A percentile compares a stretch with the other conserved stretches of the same genome.
These are phyloP conservation scores for Littorina saxatilis DNA, from an alignment of 1,140 invertebrate genomes.

Conservation along the genomic window DNA sequence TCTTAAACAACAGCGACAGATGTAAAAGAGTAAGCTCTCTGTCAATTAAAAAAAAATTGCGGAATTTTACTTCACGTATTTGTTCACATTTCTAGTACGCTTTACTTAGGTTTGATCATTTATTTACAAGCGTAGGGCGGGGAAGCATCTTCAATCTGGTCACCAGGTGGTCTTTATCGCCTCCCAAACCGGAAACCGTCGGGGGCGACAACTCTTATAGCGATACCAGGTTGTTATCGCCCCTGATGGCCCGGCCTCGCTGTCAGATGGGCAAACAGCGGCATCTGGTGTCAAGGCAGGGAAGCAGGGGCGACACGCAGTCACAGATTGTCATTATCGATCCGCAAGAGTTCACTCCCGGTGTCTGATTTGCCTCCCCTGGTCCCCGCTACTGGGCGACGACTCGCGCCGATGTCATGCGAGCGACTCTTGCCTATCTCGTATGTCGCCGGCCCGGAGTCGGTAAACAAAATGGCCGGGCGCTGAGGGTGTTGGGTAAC, in stretches of 20 bases:
- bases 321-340: background rate
- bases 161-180: no score
- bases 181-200: background rate
- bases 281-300: background rate
- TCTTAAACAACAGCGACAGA: no score
- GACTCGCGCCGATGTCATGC: background rate
- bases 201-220: background rate
- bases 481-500: background rate
- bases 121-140: no score
- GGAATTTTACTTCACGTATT: no score
- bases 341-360: background rate
- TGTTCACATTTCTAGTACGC: no score
- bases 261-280: background rate
- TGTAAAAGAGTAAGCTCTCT: no score
- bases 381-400: background rate
- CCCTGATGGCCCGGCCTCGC: background rate
- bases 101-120: no score
- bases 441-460: background rate
- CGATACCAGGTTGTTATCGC: background rate
- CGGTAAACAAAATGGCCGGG: background rate
- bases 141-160: no score
- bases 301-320: background rate
- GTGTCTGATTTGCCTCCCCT: background rate
- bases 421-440: background rate
- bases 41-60: no score